Base-by-base conservation (phyloP, 2,113 vertebrate species). In the Harpagus bidentatus region DNA sequence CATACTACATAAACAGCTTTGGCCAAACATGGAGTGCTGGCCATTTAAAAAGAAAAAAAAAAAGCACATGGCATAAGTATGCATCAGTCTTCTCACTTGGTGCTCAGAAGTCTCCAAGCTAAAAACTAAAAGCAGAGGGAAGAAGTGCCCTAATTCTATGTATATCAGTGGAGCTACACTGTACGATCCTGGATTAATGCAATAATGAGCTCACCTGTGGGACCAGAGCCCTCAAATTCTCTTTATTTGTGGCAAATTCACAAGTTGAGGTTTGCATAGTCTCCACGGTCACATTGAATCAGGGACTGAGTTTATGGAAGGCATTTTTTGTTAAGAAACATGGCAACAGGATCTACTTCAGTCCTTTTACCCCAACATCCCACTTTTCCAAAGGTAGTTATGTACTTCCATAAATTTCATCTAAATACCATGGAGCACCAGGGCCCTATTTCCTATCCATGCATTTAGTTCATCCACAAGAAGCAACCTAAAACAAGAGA, bases 101-200 rank as follows among this genome's bases (percentile, higher is more conserved):
- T 71, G 48, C 77, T 89, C 31, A 65, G 40, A 88, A 52, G 19
- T 90, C 50, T 93, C 42, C 55, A 63, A 87, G 66, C 16, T 90
- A 66, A 89, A 55, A 92, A 59, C 31, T 84, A 84, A 81, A 92
- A 84, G 76, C 55, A 78, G 29, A 86, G 50, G 40, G 45, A 80
- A 81, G 43, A 80, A 79, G 48, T 91, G 65, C 65, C 69, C 88
- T 91, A 72, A 63, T 92, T 96, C 80, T 69, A 17, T 16, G 4
- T 53, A 15, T 88, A 61, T 66, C 63, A 55, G 66, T 82, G 29
- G 42, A 93, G 55, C 74, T 91, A 63, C 5, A 1, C 48, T 77
- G 53, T 77, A 34, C 84, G 71, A 95, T 77, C 84, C 89, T 78
- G 74, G 53, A 77, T 95, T 89, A 93, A 95, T 85, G 70, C 58